These are phyloP conservation scores for Tetragnatha montana DNA, from an alignment of 2,888 invertebrate species.

Conservation along the genomic window DNA sequence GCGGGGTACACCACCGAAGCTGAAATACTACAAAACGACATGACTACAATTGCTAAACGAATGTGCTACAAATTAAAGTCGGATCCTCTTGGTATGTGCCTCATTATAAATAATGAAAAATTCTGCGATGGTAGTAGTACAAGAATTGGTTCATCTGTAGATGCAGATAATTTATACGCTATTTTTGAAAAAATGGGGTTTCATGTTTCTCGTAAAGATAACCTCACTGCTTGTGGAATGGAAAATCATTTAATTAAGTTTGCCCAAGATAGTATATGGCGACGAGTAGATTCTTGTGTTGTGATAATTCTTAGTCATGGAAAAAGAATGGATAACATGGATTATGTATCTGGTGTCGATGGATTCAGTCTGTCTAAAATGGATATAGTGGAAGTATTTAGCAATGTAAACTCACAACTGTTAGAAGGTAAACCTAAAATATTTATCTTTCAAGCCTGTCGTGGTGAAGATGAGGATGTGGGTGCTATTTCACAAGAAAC, in stretches of 20 bases:
- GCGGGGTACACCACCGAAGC: slow-evolving; percentile 38
- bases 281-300: slow-evolving; percentile 61
- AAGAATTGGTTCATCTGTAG: slow-evolving; percentile 68
- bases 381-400: slow-evolving; percentile 44
- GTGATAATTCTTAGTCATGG: slow-evolving; percentile 72
- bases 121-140: slow-evolving; percentile 38
- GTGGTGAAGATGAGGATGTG: slow-evolving; percentile 25
- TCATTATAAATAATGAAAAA: slow-evolving; percentile 71
- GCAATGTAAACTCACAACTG: slow-evolving; percentile 27
- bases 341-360: slow-evolving; percentile 58
- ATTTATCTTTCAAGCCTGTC: slow-evolving; percentile 57
- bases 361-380: neutral
- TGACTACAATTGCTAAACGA: neutral
- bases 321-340: slow-evolving; percentile 1
- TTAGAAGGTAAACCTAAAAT: slow-evolving; percentile 53
- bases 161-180: slow-evolving; percentile 41
- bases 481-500: slow-evolving; percentile 19
- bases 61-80: slow-evolving; percentile 66
- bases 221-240: slow-evolving; percentile 54
- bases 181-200: slow-evolving; percentile 67
- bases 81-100: slow-evolving; percentile 68
- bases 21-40: neutral
- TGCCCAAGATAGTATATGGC: slow-evolving; percentile 24
- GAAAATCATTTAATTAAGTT: slow-evolving; percentile 20
- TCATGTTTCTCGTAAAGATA: slow-evolving; percentile 12